A percentile compares a stretch with the other conserved stretches of the same genome.
These are phyloP conservation scores for Clunio marinus DNA, from an alignment of 2,888 invertebrate species.

Conservation along the genomic window DNA sequence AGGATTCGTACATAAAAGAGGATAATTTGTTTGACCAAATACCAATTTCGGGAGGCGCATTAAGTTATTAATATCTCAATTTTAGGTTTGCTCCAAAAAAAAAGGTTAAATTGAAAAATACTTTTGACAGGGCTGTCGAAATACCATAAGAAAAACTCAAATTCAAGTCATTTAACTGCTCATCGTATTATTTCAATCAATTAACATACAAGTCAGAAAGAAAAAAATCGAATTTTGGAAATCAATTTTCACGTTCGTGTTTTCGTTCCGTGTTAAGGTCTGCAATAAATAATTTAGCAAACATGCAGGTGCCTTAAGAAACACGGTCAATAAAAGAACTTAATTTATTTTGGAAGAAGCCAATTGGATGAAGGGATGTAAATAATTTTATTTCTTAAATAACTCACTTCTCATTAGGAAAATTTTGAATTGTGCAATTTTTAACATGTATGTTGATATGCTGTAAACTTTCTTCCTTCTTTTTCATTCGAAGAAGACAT, in stretches of 20 bases:
- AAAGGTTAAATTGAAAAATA: constrained; percentile 37
- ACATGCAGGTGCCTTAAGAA: constrained; percentile 13
- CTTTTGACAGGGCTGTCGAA: constrained; percentile 35
- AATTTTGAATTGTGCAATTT: too few relatives aligned
- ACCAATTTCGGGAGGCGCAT: constrained; percentile 11
- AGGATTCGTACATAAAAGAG: neutral
- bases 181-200: neutral
- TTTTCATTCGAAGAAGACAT: too few relatives aligned
- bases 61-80: constrained; percentile 37
- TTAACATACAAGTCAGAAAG: neutral
- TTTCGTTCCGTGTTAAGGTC: neutral
- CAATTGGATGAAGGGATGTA: too few relatives aligned
- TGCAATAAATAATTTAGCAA: too few relatives aligned
- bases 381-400: too few relatives aligned
- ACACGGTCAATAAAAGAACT: too few relatives aligned
- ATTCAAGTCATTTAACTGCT: too few relatives aligned
- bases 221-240: neutral
- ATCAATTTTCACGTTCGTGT: neutral
- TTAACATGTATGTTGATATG: too few relatives aligned
- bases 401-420: too few relatives aligned
- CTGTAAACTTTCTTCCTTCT: too few relatives aligned
- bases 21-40: constrained; percentile 36
- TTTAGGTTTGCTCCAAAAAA: constrained; percentile 9
- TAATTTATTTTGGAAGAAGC: too few relatives aligned
- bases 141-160: too few relatives aligned